Evolutionary conservation across 2,113 vertebrate genomes (phyloP).

Genomic region (Megalops atlanticus): DNA sequence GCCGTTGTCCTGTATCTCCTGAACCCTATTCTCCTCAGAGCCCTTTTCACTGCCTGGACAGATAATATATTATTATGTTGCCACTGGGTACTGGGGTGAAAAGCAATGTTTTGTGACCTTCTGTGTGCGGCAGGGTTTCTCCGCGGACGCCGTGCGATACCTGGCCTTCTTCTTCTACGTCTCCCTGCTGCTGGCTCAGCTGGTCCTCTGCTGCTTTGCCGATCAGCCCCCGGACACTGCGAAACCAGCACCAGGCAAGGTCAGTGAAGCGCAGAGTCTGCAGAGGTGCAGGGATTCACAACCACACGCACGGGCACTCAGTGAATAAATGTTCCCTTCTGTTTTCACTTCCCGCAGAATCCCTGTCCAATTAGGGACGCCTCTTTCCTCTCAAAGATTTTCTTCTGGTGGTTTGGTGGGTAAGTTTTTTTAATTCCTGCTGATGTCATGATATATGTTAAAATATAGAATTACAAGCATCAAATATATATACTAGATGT

Average conservation of each 20-base stretch:
- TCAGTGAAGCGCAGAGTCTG: constrained; percentile 49
- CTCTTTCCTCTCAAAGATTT: constrained; percentile 80
- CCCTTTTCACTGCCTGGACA: too few relatives aligned
- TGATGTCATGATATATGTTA: background rate
- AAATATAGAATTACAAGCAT: too few relatives aligned
- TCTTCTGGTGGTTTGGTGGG: constrained; percentile 89
- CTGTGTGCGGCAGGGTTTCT: constrained; percentile 65
- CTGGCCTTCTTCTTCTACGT: constrained; percentile 68
- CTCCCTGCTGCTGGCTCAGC: constrained; percentile 67
- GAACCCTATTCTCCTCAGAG: too few relatives aligned
- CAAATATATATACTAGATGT: too few relatives aligned
- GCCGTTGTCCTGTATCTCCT: too few relatives aligned
- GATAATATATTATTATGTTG: background rate
- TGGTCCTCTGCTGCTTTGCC: constrained; percentile 77
- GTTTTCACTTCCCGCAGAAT: constrained; percentile 65
- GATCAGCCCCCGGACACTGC: constrained; percentile 71
- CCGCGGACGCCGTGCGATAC: constrained; percentile 59
- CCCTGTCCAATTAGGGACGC: constrained; percentile 80
- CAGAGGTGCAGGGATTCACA: background rate
- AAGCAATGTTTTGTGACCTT: background rate
- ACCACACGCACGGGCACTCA: background rate
- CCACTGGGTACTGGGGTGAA: background rate
- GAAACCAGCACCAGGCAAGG: constrained; percentile 52
- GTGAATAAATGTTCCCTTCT: background rate
- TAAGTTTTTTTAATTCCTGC: constrained; percentile 55